Evolutionary conservation across 1,140 invertebrate species (phyloP).

Genomic region (Pogonus chalceus): DNA sequence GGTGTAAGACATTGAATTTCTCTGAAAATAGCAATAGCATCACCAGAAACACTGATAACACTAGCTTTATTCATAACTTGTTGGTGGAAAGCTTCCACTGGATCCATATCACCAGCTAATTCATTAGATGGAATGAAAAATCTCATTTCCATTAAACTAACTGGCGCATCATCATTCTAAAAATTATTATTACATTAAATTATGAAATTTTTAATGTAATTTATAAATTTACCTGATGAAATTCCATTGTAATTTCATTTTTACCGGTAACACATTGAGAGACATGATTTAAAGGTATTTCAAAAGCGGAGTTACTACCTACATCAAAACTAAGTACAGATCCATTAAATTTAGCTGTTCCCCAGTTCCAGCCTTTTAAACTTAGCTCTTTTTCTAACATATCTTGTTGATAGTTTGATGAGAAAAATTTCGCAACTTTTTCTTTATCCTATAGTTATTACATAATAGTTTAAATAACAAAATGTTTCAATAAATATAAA

Average conservation of each 20-base stretch:
- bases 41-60: slow-evolving; percentile 93
- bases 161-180: slow-evolving; percentile 93
- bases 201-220: neutral
- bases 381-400: slow-evolving; percentile 87
- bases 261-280: slow-evolving; percentile 95
- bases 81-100: slow-evolving; percentile 90
- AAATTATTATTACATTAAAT: slow-evolving; percentile 9
- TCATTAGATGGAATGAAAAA: slow-evolving; percentile 92
- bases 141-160: slow-evolving; percentile 93
- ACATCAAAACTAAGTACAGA: slow-evolving; percentile 88
- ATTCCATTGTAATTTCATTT: slow-evolving; percentile 97
- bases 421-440: slow-evolving; percentile 78
- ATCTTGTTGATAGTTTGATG: slow-evolving; percentile 71
- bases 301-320: slow-evolving; percentile 82
- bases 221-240: slow-evolving; percentile 65
- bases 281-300: slow-evolving; percentile 92
- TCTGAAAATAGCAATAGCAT: slow-evolving; percentile 93
- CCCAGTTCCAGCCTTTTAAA: slow-evolving; percentile 99
- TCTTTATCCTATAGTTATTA: slow-evolving; percentile 56
- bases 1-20: slow-evolving; percentile 98
- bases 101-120: slow-evolving; percentile 72
- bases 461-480: neutral
- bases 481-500: neutral
- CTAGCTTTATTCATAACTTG: slow-evolving; percentile 95
- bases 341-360: slow-evolving; percentile 87